Conservation (phyloP, 2,888 invertebrate species). For the Lysandra bellargus region DNA sequence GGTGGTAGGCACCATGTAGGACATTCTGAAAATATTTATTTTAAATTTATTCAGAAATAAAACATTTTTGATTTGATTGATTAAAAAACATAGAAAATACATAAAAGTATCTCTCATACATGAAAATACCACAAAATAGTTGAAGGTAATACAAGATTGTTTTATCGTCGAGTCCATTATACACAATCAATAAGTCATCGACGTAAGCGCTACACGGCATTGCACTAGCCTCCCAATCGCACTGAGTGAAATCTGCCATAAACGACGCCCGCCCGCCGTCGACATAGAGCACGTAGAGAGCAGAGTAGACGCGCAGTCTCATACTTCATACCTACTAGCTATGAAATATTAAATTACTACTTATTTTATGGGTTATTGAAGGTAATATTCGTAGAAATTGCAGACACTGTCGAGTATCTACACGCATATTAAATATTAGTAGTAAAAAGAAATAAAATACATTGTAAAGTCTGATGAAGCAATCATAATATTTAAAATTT, state of each 20-base stretch:
- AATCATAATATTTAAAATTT: slow-evolving; percentile 3
- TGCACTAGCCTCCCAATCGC: slow-evolving; percentile 72
- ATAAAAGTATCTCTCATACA: too few species aligned
- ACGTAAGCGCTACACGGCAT: slow-evolving; percentile 57
- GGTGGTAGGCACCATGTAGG: too few species aligned
- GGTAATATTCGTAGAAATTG: neutral
- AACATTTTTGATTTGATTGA: too few species aligned
- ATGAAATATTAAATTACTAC: neutral
- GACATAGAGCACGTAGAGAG: neutral
- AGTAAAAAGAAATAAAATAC: neutral
- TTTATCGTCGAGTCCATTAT: slow-evolving; percentile 16
- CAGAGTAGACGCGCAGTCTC: neutral
- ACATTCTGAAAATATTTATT: too few species aligned
- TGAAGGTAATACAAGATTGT: slow-evolving; percentile 1
- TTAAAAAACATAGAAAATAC: too few species aligned
- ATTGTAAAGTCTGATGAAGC: neutral
- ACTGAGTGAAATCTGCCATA: slow-evolving; percentile 78
- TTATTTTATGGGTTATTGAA: too few species aligned
- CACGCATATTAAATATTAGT: neutral
- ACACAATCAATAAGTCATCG: slow-evolving; percentile 37
- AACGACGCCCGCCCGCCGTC: slow-evolving; percentile 51
- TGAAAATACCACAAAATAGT: neutral
- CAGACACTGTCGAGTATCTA: too few species aligned
- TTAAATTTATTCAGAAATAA: too few species aligned
- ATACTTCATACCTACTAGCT: neutral